Evolutionary conservation across 1,140 invertebrate genomes (phyloP).

Genomic region (Pristionchus pacificus): DNA sequence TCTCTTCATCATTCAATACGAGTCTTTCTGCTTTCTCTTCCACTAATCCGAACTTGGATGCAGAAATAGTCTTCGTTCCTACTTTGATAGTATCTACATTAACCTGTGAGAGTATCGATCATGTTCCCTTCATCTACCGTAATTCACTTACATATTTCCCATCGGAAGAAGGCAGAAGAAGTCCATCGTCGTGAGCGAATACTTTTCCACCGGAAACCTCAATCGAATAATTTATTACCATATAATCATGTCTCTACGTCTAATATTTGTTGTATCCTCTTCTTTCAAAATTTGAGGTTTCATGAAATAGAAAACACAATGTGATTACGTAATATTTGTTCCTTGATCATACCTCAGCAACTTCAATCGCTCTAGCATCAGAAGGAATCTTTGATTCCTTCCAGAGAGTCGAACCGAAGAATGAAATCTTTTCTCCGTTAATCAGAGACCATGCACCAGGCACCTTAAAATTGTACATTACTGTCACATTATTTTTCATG

Average conservation of each 20-base stretch:
- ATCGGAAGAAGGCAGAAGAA: slow-evolving; percentile 76
- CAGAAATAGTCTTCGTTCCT: slow-evolving; percentile 77
- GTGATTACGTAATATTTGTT: no score
- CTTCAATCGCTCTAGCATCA: slow-evolving; percentile 62
- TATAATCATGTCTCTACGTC: background rate
- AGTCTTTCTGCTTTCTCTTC: slow-evolving; percentile 63
- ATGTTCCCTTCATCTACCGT: slow-evolving; percentile 11
- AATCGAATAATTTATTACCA: background rate
- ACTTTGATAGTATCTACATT: slow-evolving; percentile 68
- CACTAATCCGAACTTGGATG: slow-evolving; percentile 71
- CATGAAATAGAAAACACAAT: no score
- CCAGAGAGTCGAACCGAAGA: slow-evolving; percentile 78
- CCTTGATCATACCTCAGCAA: background rate
- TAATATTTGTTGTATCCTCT: slow-evolving; percentile 12
- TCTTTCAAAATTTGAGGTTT: no score
- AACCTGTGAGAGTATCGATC: slow-evolving; percentile 61
- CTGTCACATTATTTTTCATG: no score
- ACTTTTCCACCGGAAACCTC: slow-evolving; percentile 59
- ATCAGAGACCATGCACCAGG: slow-evolving; percentile 59
- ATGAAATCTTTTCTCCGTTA: slow-evolving; percentile 65
- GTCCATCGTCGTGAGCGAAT: slow-evolving; percentile 72
- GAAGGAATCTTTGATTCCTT: slow-evolving; percentile 63
- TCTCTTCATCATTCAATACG: slow-evolving; percentile 75
- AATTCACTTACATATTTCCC: slow-evolving; percentile 66
- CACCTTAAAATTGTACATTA: slow-evolving; percentile 10